These are phyloP conservation scores for Menidia menidia DNA, from an alignment of 2,797 vertebrate genomes.

Conservation along the genomic window DNA sequence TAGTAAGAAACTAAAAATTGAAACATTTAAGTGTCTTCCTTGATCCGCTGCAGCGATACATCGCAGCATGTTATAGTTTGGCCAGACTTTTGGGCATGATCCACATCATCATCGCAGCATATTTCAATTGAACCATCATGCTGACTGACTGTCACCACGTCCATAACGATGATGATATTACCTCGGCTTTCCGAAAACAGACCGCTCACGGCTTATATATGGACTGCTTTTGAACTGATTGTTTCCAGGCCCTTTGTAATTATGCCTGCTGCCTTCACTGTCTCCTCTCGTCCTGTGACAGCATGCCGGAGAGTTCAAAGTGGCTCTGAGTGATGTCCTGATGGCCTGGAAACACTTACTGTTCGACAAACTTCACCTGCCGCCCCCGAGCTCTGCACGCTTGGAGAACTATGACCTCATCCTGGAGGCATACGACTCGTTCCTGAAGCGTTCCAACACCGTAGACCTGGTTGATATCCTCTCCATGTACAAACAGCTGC, in stretches of 20 bases:
- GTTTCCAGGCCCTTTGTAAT: constrained; percentile 67
- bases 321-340: constrained; percentile 89
- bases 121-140: constrained; percentile 59
- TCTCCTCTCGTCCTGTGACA: constrained; percentile 78
- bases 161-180: constrained; percentile 61
- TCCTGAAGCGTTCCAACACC: constrained; percentile 88
- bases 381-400: constrained; percentile 67
- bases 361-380: constrained; percentile 88
- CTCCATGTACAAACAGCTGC: constrained; percentile 81
- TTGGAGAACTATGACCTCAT: constrained; percentile 86
- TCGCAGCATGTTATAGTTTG: background rate
- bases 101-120: constrained; percentile 39
- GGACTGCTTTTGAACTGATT: constrained; percentile 49
- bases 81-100: constrained; percentile 4
- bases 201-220: constrained; percentile 46
- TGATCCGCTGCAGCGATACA: background rate
- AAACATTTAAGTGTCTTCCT: background rate
- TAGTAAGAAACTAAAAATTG: background rate
- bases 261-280: constrained; percentile 51
- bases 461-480: constrained; percentile 91
- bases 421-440: constrained; percentile 84
- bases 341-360: constrained; percentile 91
- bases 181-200: constrained; percentile 53
- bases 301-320: constrained; percentile 87
- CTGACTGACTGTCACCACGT: constrained; percentile 49